Conservation (phyloP, 2,113 vertebrate genomes). For the Cebus imitator region DNA sequence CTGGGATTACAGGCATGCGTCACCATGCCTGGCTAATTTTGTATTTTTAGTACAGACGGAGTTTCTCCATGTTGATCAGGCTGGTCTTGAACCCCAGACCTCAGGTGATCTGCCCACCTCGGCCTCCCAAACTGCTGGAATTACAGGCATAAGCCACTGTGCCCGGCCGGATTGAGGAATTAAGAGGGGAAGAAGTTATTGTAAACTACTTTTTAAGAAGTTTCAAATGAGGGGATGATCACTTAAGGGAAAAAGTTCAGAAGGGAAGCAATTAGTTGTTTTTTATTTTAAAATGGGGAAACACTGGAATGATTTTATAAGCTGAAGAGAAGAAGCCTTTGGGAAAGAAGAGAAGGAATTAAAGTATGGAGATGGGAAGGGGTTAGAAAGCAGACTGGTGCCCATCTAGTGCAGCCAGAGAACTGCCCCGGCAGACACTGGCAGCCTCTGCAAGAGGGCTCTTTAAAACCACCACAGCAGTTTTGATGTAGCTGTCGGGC, state of each 20-base stretch:
- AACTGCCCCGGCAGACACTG: not conserved
- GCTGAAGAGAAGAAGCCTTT: constrained; percentile 34
- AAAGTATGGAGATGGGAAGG: not conserved
- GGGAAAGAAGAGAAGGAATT: constrained; percentile 50
- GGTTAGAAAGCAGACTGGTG: not conserved
- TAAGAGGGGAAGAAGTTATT: constrained; percentile 16
- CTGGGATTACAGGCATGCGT: too few relatives aligned
- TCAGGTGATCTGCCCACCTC: too few relatives aligned
- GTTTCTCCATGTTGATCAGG: too few relatives aligned
- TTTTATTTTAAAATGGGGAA: constrained; percentile 36
- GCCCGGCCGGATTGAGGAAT: not conserved
- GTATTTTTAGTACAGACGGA: too few relatives aligned
- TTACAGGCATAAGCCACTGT: too few relatives aligned
- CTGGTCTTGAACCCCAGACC: too few relatives aligned
- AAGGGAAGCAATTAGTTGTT: constrained; percentile 7
- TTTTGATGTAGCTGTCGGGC: constrained; percentile 31
- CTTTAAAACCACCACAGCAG: constrained; percentile 7
- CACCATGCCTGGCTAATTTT: too few relatives aligned
- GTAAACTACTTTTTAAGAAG: constrained; percentile 20
- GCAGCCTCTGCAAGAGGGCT: not conserved
- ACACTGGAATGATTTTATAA: constrained; percentile 30
- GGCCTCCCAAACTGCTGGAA: too few relatives aligned
- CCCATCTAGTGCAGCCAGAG: not conserved
- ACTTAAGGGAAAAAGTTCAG: not conserved
- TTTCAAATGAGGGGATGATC: not conserved